Evolutionary conservation across 2,113 vertebrate genomes (phyloP).

Genomic region (Zingel zingel): DNA sequence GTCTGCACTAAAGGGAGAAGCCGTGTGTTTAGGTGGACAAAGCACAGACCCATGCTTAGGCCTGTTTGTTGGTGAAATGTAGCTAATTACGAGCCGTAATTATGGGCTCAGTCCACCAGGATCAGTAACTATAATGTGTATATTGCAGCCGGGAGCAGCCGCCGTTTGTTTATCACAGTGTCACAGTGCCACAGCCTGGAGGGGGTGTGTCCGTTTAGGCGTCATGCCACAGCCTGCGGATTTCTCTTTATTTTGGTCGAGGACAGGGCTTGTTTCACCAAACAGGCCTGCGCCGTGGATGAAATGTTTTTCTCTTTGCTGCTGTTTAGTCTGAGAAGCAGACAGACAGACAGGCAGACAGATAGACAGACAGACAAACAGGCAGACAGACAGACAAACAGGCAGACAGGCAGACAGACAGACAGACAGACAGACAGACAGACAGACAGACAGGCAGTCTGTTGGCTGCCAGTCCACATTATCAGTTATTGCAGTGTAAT

Average conservation of each 20-base stretch:
- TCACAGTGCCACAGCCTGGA: constrained; percentile 66
- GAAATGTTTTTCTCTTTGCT: constrained; percentile 32
- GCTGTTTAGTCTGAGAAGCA: constrained; percentile 33
- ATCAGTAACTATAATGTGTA: constrained; percentile 10
- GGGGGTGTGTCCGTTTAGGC: constrained; percentile 76
- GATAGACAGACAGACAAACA: constrained; percentile 25
- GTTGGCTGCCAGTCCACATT: constrained; percentile 20
- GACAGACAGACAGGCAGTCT: neutral
- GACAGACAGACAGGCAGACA: constrained; percentile 23
- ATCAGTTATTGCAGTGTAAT: constrained; percentile 7
- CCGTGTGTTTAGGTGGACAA: constrained; percentile 18
- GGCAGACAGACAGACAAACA: constrained; percentile 28
- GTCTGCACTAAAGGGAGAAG: constrained; percentile 19
- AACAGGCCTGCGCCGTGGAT: constrained; percentile 47
- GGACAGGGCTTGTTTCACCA: constrained; percentile 13
- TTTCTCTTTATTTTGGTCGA: constrained; percentile 36
- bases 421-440: neutral
- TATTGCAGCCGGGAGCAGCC: constrained; percentile 22
- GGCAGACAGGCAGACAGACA: constrained; percentile 21
- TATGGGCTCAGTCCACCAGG: constrained; percentile 31
- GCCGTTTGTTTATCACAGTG: constrained; percentile 63
- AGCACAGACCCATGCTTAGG: constrained; percentile 17
- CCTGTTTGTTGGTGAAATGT: constrained; percentile 36
- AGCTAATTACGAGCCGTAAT: constrained; percentile 6
- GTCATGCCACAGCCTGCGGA: constrained; percentile 66